Conservation (phyloP, 1,140 invertebrate species). For the Psilanteris sp. region DNA sequence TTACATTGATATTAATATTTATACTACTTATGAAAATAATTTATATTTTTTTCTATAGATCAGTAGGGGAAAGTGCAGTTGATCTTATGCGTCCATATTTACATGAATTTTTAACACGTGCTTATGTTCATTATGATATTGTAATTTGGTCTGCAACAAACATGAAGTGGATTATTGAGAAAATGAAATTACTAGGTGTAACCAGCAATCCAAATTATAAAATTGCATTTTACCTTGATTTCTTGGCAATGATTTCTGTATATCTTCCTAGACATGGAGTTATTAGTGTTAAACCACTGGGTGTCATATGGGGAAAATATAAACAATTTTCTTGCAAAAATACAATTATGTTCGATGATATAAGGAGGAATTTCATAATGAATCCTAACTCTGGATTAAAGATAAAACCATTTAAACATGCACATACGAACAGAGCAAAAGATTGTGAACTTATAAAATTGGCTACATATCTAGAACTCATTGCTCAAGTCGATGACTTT, state of each 20-base stretch:
- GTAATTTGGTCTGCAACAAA: conserved; percentile 97
- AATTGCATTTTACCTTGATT: conserved; percentile 95
- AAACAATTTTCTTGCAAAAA: conserved; percentile 92
- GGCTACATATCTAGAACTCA: conserved; percentile 91
- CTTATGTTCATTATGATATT: conserved; percentile 93
- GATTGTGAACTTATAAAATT: conserved; percentile 93
- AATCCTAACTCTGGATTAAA: conserved; percentile 96
- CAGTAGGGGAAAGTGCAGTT: conserved; percentile 90
- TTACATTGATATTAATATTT: too few relatives aligned
- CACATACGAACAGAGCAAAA: conserved; percentile 90
- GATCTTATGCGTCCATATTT: conserved; percentile 97
- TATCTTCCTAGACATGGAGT: conserved; percentile 94
- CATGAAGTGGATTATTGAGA: conserved; percentile 99
- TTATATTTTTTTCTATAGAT: conserved; percentile 82
- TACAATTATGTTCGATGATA: conserved; percentile 99
- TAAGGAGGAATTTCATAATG: conserved; percentile 98
- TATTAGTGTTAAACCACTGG: conserved; percentile 95
- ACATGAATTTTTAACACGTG: conserved; percentile 95
- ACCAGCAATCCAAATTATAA: conserved; percentile 91
- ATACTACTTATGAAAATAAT: too few relatives aligned
- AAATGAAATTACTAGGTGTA: conserved; percentile 96
- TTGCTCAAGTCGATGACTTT: conserved; percentile 92
- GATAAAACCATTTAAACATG: conserved; percentile 94
- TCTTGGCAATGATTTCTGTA: conserved; percentile 96
- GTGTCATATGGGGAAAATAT: conserved; percentile 98